Base-by-base conservation (phyloP, 2,888 invertebrate genomes). In the Ariolimax columbianus region DNA sequence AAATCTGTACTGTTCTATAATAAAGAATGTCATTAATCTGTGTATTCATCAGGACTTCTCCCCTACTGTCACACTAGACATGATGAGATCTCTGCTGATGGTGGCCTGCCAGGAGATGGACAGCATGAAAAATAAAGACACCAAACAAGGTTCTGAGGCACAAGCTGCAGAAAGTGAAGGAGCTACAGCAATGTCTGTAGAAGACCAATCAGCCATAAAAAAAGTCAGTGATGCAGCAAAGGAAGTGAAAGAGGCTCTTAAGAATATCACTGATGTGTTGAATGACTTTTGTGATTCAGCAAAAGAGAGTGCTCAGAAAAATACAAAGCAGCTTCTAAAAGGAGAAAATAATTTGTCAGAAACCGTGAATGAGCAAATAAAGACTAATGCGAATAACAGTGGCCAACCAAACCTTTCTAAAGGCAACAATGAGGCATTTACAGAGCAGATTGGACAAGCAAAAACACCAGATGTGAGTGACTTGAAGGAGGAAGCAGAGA, bases 51-150 rank as follows among this genome's bases (percentile, higher is more conserved):
- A 93, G 93, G 88, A 89, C 30, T 93, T 92, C 88, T 90, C 92
- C 82, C 83, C 89, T 4, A 86, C 82, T 1, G 88, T 89, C 55
- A 91, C 92, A n/a, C 84, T 93, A 75, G 90, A 90, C 66, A 92
- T 94, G 81, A 92, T 94, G 92, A 92, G 92, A 84, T 93, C 92
- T 19, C 90, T 94, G 89, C 89, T 93, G 26, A 89, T 91, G 79
- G 93, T 94, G 80, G 92, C 93, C 14, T 91, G 88, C 59, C 92
- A 91, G 70, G 93, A 93, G 86, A 91, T 92, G 84, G 88, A 87
- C 14, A 83, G 86, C 51, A 40, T 80, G 38, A 55, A 66, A 40
- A n/a, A n/a, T n/a, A n/a, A n/a, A 2, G 59, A 38, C 59, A 2
- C 19, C 47, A 33, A 38, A 30, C 11, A 9, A 6, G 75, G 30